Conservation (phyloP, 2,888 invertebrate species). For the Malachius bipustulatus region DNA sequence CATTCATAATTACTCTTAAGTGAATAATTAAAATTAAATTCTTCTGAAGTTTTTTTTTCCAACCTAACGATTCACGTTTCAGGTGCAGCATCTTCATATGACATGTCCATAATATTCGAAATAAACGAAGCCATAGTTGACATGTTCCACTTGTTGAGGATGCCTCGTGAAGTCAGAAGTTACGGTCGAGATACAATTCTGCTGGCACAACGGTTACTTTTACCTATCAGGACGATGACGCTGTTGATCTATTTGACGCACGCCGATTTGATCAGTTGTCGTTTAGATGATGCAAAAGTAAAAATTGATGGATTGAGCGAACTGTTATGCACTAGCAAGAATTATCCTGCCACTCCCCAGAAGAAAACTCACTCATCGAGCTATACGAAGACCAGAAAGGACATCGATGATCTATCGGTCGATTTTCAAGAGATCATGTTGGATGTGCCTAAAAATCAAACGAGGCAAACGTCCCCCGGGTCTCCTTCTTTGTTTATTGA, state of each 20-base stretch:
- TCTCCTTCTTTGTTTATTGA: conserved; percentile 7
- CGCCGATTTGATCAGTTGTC: conserved; percentile 11
- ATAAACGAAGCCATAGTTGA: conserved; percentile 7
- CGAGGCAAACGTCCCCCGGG: neutral
- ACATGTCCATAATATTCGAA: conserved; percentile 8
- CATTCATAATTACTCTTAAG: no score
- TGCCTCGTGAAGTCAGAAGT: conserved; percentile 13
- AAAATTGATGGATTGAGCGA: conserved; percentile 12
- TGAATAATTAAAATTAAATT: no score
- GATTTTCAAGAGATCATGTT: conserved; percentile 11
- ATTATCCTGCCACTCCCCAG: neutral
- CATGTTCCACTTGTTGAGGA: conserved; percentile 8
- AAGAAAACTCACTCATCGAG: no score
- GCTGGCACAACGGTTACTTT: conserved; percentile 8
- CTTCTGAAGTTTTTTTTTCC: neutral
- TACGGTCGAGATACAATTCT: conserved; percentile 9
- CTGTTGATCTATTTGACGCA: conserved; percentile 8
- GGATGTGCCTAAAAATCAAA: conserved; percentile 1
- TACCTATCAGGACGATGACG: conserved; percentile 6
- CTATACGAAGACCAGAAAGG: no score
- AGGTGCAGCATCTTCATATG: neutral
- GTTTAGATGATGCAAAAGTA: conserved; percentile 9
- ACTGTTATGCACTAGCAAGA: conserved; percentile 4
- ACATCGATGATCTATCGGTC: neutral
- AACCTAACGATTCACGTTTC: no score